phyloP scores from a whole-genome alignment of 2,888 invertebrate genomes.

The Synanthedon andrenaeformis region DNA sequence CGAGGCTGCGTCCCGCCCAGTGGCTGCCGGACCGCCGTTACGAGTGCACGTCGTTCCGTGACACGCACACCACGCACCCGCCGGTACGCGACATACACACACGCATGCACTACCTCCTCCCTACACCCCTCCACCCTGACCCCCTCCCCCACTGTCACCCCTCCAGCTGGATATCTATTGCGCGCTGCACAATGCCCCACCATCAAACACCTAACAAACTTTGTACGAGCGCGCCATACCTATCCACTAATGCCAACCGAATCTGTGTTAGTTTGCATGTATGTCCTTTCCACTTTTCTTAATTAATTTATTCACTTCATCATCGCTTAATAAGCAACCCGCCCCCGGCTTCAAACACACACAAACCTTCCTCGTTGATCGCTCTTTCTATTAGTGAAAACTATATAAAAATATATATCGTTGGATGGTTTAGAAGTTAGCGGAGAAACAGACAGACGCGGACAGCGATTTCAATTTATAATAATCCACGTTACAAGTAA shows the following conservation, averaged over 20 bases:
- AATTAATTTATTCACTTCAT: not conserved
- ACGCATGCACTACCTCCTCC: constrained; percentile 35
- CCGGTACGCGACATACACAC: constrained; percentile 61
- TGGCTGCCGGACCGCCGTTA: constrained; percentile 54
- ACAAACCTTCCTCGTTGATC: no score
- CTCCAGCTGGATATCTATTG: constrained; percentile 20
- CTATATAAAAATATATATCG: no score
- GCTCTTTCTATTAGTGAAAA: no score
- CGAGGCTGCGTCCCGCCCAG: constrained; percentile 43
- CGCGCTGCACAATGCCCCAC: constrained; percentile 16
- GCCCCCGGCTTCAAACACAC: no score
- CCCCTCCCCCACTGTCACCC: constrained; percentile 4
- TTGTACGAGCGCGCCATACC: not conserved
- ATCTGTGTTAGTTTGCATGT: not conserved
- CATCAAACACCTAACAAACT: constrained; percentile 1
- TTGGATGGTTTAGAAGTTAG: no score
- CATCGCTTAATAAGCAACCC: no score
- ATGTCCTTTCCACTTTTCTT: not conserved
- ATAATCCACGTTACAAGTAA: no score
- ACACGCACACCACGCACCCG: constrained; percentile 50
- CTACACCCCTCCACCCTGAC: constrained; percentile 6
- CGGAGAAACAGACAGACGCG: no score
- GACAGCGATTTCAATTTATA: no score
- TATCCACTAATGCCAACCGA: not conserved
- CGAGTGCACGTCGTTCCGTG: constrained; percentile 62